Base-by-base conservation (phyloP, 1,140 invertebrate genomes). In the Drosophila pandora region DNA sequence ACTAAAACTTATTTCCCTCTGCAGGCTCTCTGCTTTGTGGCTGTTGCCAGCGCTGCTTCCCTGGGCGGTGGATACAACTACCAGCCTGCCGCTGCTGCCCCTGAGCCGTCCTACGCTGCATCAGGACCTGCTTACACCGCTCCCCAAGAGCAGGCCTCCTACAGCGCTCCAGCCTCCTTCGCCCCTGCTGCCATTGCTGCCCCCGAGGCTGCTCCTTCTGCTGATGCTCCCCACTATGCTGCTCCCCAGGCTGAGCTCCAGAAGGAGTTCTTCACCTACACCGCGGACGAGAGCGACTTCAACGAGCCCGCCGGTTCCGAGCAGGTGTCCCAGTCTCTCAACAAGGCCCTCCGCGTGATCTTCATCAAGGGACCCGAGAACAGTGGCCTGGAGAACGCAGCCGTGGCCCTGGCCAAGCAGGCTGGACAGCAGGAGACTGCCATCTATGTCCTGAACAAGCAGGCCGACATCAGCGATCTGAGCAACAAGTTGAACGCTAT, bases 321-420 rank as follows among this genome's bases (percentile, higher is more conserved):
- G 1, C 75, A 91, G 47, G 50, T 82, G 1, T 61, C 69, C n/a
- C 69, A 54, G 50, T 65, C 67, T 34, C 57, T 90, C 17, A 87
- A 80, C 50, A 73, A 68, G 61, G 74, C 63, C 7, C 68, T 91
- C 28, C 90, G 90, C 23, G 90, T 91, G 9, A 68, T 91, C 37
- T 91, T 91, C 65, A 91, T 91, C 43, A 91, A 90, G 71, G 70
- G 75, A 55, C 90, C 90, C 43, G 90, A 91, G 65, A 67, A 91
- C 71, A 76, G 57, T 5, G 83, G 87, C 22, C 48, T 91, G 23
- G 85, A 91, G 61, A 70, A 91, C 32, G 90, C 90, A 13, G 90
- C 83, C 5, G 37, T 90, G 13, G 54, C 65, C 4, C 52, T 91
- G 73, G 83, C 90, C 54, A 91, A 78, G 56, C 90, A 91, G 32